Base-by-base conservation (phyloP, 2,797 vertebrate species). In the Acropternis orthonyx region DNA sequence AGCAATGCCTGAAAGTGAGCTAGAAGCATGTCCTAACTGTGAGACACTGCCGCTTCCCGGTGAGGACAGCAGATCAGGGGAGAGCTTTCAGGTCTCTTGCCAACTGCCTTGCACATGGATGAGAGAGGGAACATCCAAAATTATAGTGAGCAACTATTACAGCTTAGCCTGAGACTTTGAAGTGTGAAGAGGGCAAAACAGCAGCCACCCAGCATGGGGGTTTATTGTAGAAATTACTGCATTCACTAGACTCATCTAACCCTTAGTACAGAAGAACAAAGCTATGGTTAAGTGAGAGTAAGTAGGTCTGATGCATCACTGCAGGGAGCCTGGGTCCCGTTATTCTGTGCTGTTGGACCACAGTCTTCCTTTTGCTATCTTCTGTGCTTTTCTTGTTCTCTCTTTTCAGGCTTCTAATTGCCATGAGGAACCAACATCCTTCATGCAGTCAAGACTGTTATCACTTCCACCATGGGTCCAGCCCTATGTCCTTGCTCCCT, bases 31-130 rank as follows among this genome's bases (percentile, higher is more conserved):
- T 69, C 71, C 55, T 37, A n/a, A 54, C 37, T 72, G 12, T 24
- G 69, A 81, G 92, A 43, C 62, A 62, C 9, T 0, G 0, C 44
- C 28, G 6, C 37, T 63, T 32, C 26, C 52, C 0, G 0, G 49
- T 19, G 61, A 75, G 67, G 61, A 37, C 76, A 82, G 62, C 62
- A 48, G 80, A 77, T 49, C 0, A 0, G 75, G 52, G 56, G 43
- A 72, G 2, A 5, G 49, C 44, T 85, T 82, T 92, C 48, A 44
- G 32, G 48, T 77, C 28, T 83, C 56, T 63, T 44, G 66, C 61
- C 72, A 77, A 30, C 14, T 59, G 55, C 36, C 5, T 89, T 1
- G 0, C 37, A 69, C 27, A 73, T 48, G 39, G 39, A 58, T 18
- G 22, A 71, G 52, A 59, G 41, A 62, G 12, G 14, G 5, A 80